Evolutionary conservation across 2,113 vertebrate species (phyloP), one percentile per base, ranked within the genome.

Genomic region (Vidua macroura): DNA sequence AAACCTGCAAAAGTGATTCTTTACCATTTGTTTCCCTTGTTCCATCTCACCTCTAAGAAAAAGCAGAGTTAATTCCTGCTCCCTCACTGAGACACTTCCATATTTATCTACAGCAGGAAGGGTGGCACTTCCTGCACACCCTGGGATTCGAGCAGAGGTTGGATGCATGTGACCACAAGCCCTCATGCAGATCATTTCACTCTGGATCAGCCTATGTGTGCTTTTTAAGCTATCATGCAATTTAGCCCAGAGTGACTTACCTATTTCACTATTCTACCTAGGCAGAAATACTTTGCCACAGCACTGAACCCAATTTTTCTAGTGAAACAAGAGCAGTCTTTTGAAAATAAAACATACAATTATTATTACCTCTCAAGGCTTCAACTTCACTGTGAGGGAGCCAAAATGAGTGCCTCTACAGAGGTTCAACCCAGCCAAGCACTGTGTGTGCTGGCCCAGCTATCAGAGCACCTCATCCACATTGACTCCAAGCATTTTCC

Each of bases 71-170:
- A 92, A 80, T 68, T 91, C 74, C 87, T 68, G 43, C 75, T 86
- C 74, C 69, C 72, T 93, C 70, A 15, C 41, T 43, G 90, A 93
- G 92, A 93, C 25, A 0, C 86, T 92, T 96, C 92, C 91, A 69
- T 84, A 92, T 95, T 94, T 95, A 93, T 95, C 85, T 92, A 8
- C 83, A 86, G 63, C 88, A 96, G 94, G 96, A 97, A 97, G 96
- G 95, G 95, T 93, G 86, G 93, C 86, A 93, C 87, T 95, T 96
- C 95, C 96, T 84, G 69, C 18, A 28, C 83, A 41, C 39, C 78
- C 83, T 62, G 92, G 80, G 87, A 87, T 48, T 88, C 7, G 6
- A 96, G 94, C 67, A 90, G 91, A 86, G 86, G 82, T 66, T 81
- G 66, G 76, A 95, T 90, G 84, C 69, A 48, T 86, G 75, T 35